These are phyloP conservation scores for Toxotes lorentzi DNA, from an alignment of 2,797 vertebrate genomes.

Conservation along the genomic window DNA sequence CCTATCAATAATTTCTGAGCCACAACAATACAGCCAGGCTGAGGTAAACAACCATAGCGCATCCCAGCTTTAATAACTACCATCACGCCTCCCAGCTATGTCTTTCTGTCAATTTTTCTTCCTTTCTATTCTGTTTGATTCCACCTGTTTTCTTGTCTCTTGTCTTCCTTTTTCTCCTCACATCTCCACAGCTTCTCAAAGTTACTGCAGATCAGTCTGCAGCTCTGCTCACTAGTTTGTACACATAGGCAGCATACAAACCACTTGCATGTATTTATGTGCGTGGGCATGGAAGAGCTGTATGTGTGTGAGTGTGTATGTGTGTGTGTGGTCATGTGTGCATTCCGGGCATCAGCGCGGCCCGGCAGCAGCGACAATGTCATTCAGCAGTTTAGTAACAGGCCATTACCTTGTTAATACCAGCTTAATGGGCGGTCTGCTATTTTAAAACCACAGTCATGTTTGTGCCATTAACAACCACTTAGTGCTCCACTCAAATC, in stretches of 20 bases:
- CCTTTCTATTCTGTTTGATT: slow-evolving; percentile 51
- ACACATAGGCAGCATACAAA: neutral
- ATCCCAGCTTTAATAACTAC: slow-evolving; percentile 78
- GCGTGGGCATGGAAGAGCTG: slow-evolving; percentile 13
- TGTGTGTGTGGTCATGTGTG: slow-evolving; percentile 49
- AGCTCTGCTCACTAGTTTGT: neutral
- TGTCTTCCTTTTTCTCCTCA: slow-evolving; percentile 26
- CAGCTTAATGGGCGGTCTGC: slow-evolving; percentile 85
- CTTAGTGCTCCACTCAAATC: slow-evolving; percentile 79
- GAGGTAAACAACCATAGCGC: slow-evolving; percentile 72
- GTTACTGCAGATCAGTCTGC: slow-evolving; percentile 29
- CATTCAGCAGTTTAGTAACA: slow-evolving; percentile 88
- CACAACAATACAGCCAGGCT: slow-evolving; percentile 66
- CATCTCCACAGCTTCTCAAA: slow-evolving; percentile 32
- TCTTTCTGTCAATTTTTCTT: slow-evolving; percentile 52
- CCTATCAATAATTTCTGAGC: slow-evolving; percentile 78
- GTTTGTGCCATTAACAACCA: slow-evolving; percentile 86
- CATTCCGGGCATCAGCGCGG: slow-evolving; percentile 49
- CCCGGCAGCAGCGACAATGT: slow-evolving; percentile 76
- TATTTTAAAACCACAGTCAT: slow-evolving; percentile 87
- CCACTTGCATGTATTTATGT: neutral
- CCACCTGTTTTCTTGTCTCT: slow-evolving; percentile 43
- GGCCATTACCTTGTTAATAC: slow-evolving; percentile 91
- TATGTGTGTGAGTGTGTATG: slow-evolving; percentile 19
- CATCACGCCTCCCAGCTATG: slow-evolving; percentile 70